These are phyloP conservation scores for Glareola pratincola DNA, from an alignment of 2,113 vertebrate species.

Conservation along the genomic window DNA sequence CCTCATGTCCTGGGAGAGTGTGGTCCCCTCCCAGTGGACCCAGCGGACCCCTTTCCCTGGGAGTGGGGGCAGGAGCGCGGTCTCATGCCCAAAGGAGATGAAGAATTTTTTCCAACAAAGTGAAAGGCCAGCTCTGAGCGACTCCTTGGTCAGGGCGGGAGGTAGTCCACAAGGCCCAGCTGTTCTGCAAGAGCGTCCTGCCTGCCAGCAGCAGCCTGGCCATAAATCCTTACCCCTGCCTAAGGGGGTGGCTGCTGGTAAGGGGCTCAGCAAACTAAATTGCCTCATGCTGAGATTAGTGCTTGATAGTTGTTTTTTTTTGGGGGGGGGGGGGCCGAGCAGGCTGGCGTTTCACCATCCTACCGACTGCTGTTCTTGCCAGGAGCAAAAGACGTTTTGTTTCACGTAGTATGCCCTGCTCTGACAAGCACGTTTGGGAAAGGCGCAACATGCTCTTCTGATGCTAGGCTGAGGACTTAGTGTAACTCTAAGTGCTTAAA, in stretches of 20 bases:
- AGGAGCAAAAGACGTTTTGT: not conserved
- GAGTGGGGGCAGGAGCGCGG: rapidly evolving
- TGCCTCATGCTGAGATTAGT: not conserved
- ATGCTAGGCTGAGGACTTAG: not conserved
- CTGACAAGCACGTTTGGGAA: not conserved
- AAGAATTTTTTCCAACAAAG: not conserved
- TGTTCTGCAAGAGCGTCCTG: not conserved
- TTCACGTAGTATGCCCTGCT: rapidly evolving
- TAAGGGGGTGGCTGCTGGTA: not conserved
- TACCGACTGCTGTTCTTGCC: not conserved
- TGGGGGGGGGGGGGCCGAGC: no score
- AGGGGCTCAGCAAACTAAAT: not conserved
- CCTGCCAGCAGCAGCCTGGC: not conserved
- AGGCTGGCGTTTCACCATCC: not conserved
- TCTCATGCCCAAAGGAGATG: not conserved
- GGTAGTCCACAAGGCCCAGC: not conserved
- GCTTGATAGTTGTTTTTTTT: not conserved
- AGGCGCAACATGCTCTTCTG: rapidly evolving
- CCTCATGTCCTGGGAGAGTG: not conserved
- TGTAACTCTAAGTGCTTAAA: not conserved
- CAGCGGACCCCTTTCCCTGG: not conserved
- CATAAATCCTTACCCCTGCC: not conserved
- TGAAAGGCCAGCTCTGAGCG: not conserved
- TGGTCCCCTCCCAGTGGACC: not conserved
- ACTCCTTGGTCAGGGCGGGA: not conserved